Percentiles rank a stretch among this genome's conserved stretches.
Evolutionary conservation across 2,797 vertebrate species (phyloP).

Genomic region (Fringilla coelebs): DNA sequence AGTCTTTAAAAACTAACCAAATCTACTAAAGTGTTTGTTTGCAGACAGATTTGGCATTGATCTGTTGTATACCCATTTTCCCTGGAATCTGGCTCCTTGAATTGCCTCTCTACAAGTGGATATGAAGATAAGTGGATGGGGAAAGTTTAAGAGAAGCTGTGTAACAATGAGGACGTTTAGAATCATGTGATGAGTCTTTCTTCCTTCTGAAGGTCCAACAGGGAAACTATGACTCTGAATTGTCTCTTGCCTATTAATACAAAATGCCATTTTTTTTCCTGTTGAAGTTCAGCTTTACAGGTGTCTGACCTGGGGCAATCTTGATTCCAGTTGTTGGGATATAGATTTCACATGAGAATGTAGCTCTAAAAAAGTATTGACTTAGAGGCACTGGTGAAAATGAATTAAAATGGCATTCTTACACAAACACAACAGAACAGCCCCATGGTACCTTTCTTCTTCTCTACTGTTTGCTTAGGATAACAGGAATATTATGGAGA

Average conservation of each 20-base stretch:
- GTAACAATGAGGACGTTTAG: not conserved
- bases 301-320: conserved; percentile 47
- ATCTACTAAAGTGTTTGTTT: not conserved
- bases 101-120: not conserved
- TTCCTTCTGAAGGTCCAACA: not conserved
- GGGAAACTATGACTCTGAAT: not conserved
- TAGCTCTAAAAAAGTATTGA: not conserved
- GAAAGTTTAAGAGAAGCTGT: not conserved
- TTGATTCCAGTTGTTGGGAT: not conserved
- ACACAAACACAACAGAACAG: conserved; percentile 37
- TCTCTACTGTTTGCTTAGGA: conserved; percentile 50
- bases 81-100: not conserved
- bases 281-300: conserved; percentile 21
- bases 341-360: conserved; percentile 38
- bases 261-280: conserved; percentile 8
- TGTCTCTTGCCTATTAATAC: not conserved
- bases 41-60: not conserved
- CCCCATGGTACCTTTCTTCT: not conserved
- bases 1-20: not conserved
- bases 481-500: conserved; percentile 49
- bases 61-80: not conserved
- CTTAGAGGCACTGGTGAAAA: conserved; percentile 21
- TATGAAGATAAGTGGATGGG: not conserved
- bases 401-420: conserved; percentile 55
- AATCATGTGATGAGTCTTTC: not conserved